phyloP scores from a whole-genome alignment of 1,140 invertebrate species.

The Ladona fulva region DNA sequence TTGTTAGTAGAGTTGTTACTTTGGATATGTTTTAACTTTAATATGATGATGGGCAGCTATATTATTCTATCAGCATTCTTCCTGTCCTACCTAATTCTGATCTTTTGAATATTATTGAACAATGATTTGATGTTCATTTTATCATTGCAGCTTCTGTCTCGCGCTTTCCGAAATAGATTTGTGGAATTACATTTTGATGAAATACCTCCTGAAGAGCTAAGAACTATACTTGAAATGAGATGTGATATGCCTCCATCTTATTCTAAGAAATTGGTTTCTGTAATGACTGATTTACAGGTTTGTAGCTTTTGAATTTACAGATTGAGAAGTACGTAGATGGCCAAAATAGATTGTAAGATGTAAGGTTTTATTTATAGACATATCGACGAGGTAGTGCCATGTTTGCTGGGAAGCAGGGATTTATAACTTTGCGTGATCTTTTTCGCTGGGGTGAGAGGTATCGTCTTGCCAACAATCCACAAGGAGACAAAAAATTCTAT shows the following conservation, averaged over 20 bases:
- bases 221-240: conserved; percentile 80
- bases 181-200: conserved; percentile 96
- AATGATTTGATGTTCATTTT: conserved; percentile 17
- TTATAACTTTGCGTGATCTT: conserved; percentile 89
- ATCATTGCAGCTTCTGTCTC: conserved; percentile 57
- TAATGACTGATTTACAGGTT: conserved; percentile 83
- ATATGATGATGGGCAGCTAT: no score
- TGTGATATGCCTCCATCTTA: conserved; percentile 82
- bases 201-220: conserved; percentile 80
- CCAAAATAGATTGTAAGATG: conserved; percentile 12
- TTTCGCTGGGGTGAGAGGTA: conserved; percentile 98
- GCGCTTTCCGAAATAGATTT: conserved; percentile 96
- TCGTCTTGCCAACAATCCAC: conserved; percentile 46
- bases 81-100: neutral
- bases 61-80: no score
- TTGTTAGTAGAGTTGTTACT: no score
- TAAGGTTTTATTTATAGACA: conserved; percentile 35
- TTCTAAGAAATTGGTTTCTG: conserved; percentile 83
- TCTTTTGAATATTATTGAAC: conserved; percentile 11
- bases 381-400: conserved; percentile 74
- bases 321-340: neutral
- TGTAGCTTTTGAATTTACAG: conserved; percentile 6
- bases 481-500: conserved; percentile 54
- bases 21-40: no score
- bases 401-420: conserved; percentile 89